Evolutionary conservation across 64 coral and sea anemone genomes (phyloP).

Genomic region (Porites lutea): DNA sequence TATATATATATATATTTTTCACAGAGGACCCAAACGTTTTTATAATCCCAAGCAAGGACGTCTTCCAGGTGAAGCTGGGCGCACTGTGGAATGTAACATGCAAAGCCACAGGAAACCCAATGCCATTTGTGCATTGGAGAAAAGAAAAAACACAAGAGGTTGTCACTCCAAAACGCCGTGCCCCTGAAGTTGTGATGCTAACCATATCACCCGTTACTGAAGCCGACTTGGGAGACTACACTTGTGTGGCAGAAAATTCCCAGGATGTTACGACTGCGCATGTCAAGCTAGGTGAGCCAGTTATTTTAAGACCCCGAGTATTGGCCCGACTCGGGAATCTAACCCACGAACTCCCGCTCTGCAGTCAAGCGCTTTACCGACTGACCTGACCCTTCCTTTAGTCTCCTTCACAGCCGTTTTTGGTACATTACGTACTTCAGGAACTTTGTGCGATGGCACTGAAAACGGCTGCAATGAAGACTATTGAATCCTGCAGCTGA

Average conservation of each 20-base stretch:
- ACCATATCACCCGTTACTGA: slow-evolving; percentile 29
- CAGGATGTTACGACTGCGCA: neutral
- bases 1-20: neutral
- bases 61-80: neutral
- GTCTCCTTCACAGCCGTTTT: too few relatives aligned
- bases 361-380: too few relatives aligned
- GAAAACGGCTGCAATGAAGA: too few relatives aligned
- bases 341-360: too few relatives aligned
- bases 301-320: too few relatives aligned
- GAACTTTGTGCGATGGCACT: too few relatives aligned
- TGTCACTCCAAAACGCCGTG: neutral
- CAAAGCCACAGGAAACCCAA: slow-evolving; percentile 76
- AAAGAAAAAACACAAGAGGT: slow-evolving; percentile 29
- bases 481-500: too few relatives aligned
- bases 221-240: slow-evolving; percentile 66
- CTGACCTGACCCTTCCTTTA: too few relatives aligned
- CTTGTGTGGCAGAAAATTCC: slow-evolving; percentile 71
- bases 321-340: too few relatives aligned
- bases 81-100: slow-evolving; percentile 42
- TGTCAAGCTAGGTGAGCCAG: slow-evolving; percentile 21
- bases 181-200: slow-evolving; percentile 3
- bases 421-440: too few relatives aligned
- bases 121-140: slow-evolving; percentile 69
- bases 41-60: neutral
- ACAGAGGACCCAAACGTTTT: neutral